These are phyloP conservation scores for Serrognathus titanus DNA, from an alignment of 2,888 invertebrate genomes.

Conservation along the genomic window DNA sequence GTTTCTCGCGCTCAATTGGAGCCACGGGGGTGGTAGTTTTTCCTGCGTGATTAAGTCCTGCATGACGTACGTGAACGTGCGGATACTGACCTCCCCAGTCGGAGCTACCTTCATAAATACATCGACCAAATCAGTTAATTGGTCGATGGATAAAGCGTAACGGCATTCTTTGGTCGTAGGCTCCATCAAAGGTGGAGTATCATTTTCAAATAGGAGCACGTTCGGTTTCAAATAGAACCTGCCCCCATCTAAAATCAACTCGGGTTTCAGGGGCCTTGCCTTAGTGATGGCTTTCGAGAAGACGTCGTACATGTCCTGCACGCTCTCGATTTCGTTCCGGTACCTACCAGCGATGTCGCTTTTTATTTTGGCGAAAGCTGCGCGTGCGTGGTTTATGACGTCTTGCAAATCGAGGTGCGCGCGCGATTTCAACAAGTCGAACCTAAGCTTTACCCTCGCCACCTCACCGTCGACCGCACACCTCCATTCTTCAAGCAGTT, in stretches of 20 bases:
- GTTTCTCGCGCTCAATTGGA: neutral
- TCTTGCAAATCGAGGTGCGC: constrained; percentile 50
- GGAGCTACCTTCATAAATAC: constrained; percentile 46
- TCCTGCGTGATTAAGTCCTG: constrained; percentile 46
- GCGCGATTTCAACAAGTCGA: constrained; percentile 50
- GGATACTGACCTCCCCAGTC: constrained; percentile 42
- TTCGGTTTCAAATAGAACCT: constrained; percentile 44
- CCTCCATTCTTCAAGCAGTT: constrained; percentile 58
- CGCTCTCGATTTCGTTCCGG: constrained; percentile 43
- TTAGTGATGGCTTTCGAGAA: constrained; percentile 47
- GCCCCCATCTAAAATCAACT: constrained; percentile 47
- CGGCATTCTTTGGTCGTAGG: constrained; percentile 21
- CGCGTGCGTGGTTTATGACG: constrained; percentile 50
- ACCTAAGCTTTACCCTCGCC: constrained; percentile 50
- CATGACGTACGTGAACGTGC: constrained; percentile 45
- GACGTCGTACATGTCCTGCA: constrained; percentile 41
- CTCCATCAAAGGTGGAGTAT: constrained; percentile 23
- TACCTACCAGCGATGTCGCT: constrained; percentile 48
- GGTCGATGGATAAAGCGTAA: constrained; percentile 35
- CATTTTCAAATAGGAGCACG: constrained; percentile 35
- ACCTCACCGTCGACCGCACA: constrained; percentile 58
- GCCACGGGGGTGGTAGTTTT: constrained; percentile 44
- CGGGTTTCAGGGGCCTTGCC: constrained; percentile 45
- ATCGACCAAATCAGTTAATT: constrained; percentile 36
- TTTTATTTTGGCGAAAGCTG: constrained; percentile 52